Evolutionary conservation across 2,113 vertebrate genomes (phyloP).

Genomic region (Myotis yumanensis): DNA sequence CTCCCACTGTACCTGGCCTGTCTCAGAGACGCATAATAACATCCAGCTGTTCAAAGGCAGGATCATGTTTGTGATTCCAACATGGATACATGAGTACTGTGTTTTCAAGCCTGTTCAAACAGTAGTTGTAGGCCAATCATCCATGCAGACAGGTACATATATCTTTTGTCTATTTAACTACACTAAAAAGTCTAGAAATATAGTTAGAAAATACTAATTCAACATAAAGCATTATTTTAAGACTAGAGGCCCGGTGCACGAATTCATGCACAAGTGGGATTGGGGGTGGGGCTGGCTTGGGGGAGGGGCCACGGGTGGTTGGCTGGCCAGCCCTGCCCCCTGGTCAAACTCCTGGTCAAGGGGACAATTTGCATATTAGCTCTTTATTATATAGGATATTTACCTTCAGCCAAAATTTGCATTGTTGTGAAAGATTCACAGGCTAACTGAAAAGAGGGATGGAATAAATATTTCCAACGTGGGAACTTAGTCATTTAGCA

Average conservation of each 20-base stretch:
- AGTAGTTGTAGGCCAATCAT: background rate
- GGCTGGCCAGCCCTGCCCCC: no score
- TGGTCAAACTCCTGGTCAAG: no score
- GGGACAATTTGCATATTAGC: no score
- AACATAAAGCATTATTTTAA: slow-evolving; percentile 30
- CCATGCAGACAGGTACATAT: background rate
- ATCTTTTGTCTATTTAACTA: background rate
- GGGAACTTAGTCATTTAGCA: background rate
- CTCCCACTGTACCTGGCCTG: background rate
- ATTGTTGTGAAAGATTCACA: slow-evolving; percentile 24
- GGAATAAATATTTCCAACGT: background rate
- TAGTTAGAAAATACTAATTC: background rate
- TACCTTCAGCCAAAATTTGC: slow-evolving; percentile 32
- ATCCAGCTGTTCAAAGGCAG: slow-evolving; percentile 18
- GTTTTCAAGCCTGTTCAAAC: background rate
- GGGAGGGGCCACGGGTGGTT: no score
- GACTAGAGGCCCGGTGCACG: no score
- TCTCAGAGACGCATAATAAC: background rate
- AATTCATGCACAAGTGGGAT: no score
- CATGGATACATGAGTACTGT: background rate
- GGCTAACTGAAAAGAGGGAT: background rate
- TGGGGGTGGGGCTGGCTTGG: no score
- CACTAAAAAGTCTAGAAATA: background rate
- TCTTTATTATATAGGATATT: background rate
- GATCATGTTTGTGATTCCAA: background rate